These are phyloP conservation scores for Plodia interpunctella DNA, from an alignment of 1,140 invertebrate genomes.

Conservation along the genomic window DNA sequence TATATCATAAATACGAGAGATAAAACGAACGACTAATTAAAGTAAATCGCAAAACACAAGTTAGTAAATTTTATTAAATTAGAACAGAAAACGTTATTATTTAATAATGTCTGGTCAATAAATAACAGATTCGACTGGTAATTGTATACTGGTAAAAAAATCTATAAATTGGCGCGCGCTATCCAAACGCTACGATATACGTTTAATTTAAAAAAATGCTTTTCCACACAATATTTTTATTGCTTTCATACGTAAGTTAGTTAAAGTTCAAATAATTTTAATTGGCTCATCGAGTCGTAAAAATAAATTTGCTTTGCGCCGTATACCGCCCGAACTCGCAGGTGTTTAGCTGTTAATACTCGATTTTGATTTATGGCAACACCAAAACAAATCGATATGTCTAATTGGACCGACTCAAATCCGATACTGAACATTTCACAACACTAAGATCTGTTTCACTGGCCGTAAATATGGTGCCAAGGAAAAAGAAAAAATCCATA, in stretches of 20 bases:
- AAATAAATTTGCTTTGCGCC: slow-evolving; percentile 5
- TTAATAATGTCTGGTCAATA: neutral
- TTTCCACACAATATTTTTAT: slow-evolving; percentile 12
- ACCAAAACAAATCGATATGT: slow-evolving; percentile 46
- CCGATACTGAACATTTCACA: slow-evolving; percentile 6
- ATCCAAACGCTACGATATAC: neutral
- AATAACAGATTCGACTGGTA: neutral
- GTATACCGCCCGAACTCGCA: slow-evolving; percentile 17
- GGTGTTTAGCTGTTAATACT: slow-evolving; percentile 23
- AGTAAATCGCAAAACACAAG: no score
- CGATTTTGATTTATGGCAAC: slow-evolving; percentile 55
- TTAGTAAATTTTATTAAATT: neutral
- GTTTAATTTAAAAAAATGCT: neutral
- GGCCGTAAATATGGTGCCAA: neutral
- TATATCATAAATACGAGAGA: no score
- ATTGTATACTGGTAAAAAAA: neutral
- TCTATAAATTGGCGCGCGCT: neutral
- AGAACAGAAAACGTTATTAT: neutral
- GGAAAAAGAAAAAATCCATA: neutral
- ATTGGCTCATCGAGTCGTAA: slow-evolving; percentile 2
- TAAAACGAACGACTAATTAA: no score
- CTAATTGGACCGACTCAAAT: slow-evolving; percentile 40
- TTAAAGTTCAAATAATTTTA: slow-evolving; percentile 14
- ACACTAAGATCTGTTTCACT: neutral
- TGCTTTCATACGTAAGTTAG: slow-evolving; percentile 4